Evolutionary conservation across 2,113 vertebrate genomes (phyloP).

Genomic region (Pteropus alecto): DNA sequence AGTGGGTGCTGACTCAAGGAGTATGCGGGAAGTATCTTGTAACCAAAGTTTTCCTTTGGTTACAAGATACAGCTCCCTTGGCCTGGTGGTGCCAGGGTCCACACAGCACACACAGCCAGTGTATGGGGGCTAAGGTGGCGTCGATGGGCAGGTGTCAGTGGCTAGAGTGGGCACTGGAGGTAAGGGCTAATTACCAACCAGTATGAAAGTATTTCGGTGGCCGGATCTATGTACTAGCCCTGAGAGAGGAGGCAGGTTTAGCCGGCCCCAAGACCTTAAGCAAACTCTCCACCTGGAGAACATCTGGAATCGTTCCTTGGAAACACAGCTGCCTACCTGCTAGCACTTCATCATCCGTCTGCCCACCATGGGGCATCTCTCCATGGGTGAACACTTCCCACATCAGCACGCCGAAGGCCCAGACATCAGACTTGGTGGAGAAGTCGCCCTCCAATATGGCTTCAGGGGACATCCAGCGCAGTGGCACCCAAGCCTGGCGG

Average conservation of each 20-base stretch:
- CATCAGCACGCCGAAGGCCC: constrained; percentile 98
- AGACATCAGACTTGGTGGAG: constrained; percentile 96
- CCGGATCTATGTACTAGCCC: background rate
- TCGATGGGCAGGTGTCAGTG: background rate
- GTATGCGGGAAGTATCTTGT: background rate
- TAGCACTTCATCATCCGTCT: constrained; percentile 93
- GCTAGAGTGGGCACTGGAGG: background rate
- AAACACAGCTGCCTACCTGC: constrained; percentile 85
- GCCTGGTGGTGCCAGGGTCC: background rate
- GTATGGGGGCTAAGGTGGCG: background rate
- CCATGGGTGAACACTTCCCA: constrained; percentile 97
- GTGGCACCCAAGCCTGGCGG: constrained; percentile 95
- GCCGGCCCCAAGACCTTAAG: background rate
- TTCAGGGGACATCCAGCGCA: constrained; percentile 97
- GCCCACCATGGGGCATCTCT: constrained; percentile 90
- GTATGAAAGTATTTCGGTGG: background rate
- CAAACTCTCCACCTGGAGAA: background rate
- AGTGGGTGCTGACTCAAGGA: background rate
- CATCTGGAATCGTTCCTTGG: background rate
- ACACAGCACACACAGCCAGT: background rate
- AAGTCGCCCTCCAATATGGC: constrained; percentile 95
- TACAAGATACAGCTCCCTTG: background rate
- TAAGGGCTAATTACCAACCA: background rate
- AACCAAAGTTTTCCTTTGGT: background rate
- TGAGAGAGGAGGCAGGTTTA: background rate